phyloP scores from a whole-genome alignment of 2,797 vertebrate genomes.

The Nasua narica region DNA sequence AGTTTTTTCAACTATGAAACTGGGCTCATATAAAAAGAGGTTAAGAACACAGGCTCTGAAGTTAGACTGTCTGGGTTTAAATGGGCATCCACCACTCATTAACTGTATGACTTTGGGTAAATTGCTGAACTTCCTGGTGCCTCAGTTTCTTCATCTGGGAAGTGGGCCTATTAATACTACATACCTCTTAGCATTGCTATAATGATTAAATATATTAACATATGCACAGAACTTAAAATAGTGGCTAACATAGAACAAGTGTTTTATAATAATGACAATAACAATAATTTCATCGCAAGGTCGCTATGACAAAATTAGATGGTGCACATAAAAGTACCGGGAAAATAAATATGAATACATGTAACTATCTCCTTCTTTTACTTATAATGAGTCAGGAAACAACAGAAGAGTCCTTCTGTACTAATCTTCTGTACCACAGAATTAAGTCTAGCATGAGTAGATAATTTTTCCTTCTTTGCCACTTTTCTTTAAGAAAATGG shows the following conservation, averaged over 20 bases:
- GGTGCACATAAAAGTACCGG: not conserved
- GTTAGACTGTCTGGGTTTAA: not conserved
- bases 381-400: not conserved
- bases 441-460: not conserved
- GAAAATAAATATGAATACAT: not conserved
- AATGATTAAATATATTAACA: not conserved
- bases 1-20: not conserved
- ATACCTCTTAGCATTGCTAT: not conserved
- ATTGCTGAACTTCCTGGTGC: not conserved
- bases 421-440: not conserved
- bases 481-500: not conserved
- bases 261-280: not conserved
- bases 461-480: not conserved
- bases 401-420: not conserved
- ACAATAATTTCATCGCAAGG: not conserved
- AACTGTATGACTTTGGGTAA: not conserved
- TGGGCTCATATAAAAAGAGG: not conserved
- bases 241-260: not conserved
- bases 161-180: not conserved
- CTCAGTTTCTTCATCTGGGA: not conserved
- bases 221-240: not conserved
- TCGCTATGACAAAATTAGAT: not conserved
- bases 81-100: not conserved
- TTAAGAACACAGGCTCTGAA: not conserved
- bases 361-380: not conserved